Percentiles rank a stretch among this genome's conserved stretches.
phyloP scores from a whole-genome alignment of 2,113 vertebrate species.

The Chaetodon auriga region DNA sequence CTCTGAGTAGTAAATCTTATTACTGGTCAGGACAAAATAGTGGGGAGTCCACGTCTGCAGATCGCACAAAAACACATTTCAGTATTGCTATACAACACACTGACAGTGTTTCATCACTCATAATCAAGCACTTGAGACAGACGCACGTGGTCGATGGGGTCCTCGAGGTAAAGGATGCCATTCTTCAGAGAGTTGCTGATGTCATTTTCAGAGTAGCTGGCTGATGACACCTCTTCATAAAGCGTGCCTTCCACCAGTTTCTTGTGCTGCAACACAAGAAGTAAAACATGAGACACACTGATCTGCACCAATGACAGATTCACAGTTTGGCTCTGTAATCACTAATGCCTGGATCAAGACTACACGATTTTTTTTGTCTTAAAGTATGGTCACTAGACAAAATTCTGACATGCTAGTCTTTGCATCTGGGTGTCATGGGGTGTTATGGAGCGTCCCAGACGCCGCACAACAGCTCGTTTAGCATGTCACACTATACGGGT shows the following conservation, averaged over 20 bases:
- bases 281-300: not conserved
- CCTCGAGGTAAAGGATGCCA: slow-evolving; percentile 91
- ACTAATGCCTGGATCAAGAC: too few relatives aligned
- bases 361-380: too few relatives aligned
- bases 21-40: slow-evolving; percentile 90
- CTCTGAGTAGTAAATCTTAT: slow-evolving; percentile 92
- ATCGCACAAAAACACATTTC: slow-evolving; percentile 12
- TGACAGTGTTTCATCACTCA: not conserved
- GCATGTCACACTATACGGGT: too few relatives aligned
- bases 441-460: too few relatives aligned
- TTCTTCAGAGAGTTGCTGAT: slow-evolving; percentile 93
- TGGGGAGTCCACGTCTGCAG: slow-evolving; percentile 90
- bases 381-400: too few relatives aligned
- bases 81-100: not conserved
- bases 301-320: too few relatives aligned
- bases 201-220: slow-evolving; percentile 90
- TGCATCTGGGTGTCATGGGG: too few relatives aligned
- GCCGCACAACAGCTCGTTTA: too few relatives aligned
- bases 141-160: slow-evolving; percentile 90
- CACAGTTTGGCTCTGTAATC: not conserved
- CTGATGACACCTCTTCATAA: slow-evolving; percentile 88
- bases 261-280: slow-evolving; percentile 84
- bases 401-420: too few relatives aligned
- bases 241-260: slow-evolving; percentile 90
- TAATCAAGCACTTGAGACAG: not conserved